Conservation (phyloP, 2,888 invertebrate genomes). For the Zaprionus lineosus region DNA sequence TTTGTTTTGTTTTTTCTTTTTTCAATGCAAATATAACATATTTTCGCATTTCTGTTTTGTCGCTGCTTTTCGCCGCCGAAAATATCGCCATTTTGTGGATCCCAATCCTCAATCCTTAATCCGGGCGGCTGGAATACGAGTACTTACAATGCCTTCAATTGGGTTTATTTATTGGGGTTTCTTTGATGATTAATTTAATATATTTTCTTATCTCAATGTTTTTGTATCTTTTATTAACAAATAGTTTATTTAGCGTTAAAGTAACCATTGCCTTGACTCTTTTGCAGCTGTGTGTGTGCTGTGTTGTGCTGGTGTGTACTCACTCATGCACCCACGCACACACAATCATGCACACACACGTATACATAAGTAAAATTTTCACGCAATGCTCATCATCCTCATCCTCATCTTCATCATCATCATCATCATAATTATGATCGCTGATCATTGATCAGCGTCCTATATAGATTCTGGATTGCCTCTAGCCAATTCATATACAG, state of each 20-base stretch:
- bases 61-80: constrained; percentile 16
- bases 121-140: constrained; percentile 31
- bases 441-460: constrained; percentile 35
- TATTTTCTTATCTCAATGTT: constrained; percentile 19
- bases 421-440: constrained; percentile 25
- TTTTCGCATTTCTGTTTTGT: constrained; percentile 24
- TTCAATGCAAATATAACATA: constrained; percentile 66
- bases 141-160: constrained; percentile 21
- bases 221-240: constrained; percentile 40
- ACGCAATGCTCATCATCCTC: too few species aligned
- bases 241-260: constrained; percentile 58
- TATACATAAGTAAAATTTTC: constrained; percentile 41
- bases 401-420: too few species aligned
- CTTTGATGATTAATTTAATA: constrained; percentile 20
- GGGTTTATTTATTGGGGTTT: constrained; percentile 5
- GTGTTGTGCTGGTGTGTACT: constrained; percentile 7
- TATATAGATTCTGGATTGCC: constrained; percentile 42
- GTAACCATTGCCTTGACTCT: constrained; percentile 59
- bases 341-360: constrained; percentile 23
- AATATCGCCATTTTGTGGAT: constrained; percentile 25
- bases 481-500: constrained; percentile 47
- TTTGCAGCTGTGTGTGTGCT: constrained; percentile 39
- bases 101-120: background rate
- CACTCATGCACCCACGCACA: too few species aligned
- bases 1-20: background rate